Evolutionary conservation across 2,888 invertebrate species (phyloP).

Genomic region (Philonicus albiceps): DNA sequence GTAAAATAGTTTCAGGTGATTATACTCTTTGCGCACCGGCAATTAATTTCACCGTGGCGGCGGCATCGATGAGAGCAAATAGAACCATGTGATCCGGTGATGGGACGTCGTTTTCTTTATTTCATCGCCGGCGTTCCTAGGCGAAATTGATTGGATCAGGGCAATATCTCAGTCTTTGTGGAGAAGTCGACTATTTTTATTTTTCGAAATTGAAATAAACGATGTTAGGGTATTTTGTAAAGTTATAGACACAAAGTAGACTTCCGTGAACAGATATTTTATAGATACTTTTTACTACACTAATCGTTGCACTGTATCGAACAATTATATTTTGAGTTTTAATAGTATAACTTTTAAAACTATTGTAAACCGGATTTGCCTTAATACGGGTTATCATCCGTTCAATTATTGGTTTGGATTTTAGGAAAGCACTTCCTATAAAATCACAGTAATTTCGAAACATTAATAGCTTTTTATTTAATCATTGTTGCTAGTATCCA

Average conservation of each 20-base stretch:
- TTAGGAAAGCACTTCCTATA: too few species aligned
- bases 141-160: neutral
- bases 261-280: neutral
- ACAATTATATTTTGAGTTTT: too few species aligned
- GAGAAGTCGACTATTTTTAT: neutral
- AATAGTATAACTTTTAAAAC: too few species aligned
- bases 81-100: neutral
- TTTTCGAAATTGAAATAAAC: neutral
- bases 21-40: conserved; percentile 16
- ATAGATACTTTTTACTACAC: too few species aligned
- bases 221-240: neutral
- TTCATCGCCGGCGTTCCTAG: neutral
- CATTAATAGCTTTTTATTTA: too few species aligned
- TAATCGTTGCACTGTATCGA: too few species aligned
- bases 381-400: too few species aligned
- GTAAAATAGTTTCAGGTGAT: conserved; percentile 31
- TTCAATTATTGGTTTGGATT: too few species aligned
- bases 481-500: too few species aligned
- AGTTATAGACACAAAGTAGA: neutral
- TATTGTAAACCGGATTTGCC: too few species aligned
- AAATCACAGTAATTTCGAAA: too few species aligned
- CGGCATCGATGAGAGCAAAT: neutral
- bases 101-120: neutral
- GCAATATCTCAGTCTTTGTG: neutral
- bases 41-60: conserved; percentile 17